These are phyloP conservation scores for Rhagoletis pomonella DNA, from an alignment of 1,140 invertebrate genomes.

Conservation along the genomic window DNA sequence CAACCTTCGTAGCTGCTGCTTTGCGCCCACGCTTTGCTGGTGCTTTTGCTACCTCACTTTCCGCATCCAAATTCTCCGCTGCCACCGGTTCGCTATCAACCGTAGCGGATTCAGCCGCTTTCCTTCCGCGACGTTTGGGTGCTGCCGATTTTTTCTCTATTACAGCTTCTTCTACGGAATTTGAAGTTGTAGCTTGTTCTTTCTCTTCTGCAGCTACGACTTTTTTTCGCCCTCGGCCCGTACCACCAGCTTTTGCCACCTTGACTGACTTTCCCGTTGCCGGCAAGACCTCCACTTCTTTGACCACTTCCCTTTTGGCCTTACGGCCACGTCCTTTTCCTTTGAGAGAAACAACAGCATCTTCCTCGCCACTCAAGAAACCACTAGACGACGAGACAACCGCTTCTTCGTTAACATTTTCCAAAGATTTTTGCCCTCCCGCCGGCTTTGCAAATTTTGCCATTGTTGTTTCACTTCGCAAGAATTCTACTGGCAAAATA, in stretches of 20 bases:
- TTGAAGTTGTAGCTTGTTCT: not conserved
- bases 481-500: not conserved
- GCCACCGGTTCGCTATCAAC: not conserved
- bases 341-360: not conserved
- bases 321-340: constrained; percentile 23
- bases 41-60: not conserved
- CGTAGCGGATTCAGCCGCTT: not conserved
- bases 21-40: not conserved
- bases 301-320: constrained; percentile 11
- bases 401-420: not conserved
- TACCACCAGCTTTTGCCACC: not conserved
- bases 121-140: not conserved
- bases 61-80: not conserved
- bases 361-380: constrained; percentile 27
- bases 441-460: constrained; percentile 21
- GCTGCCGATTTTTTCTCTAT: constrained; percentile 10
- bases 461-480: not conserved
- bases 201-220: constrained; percentile 24
- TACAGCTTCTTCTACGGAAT: not conserved
- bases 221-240: constrained; percentile 46
- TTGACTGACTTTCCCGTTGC: not conserved
- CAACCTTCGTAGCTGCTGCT: not conserved
- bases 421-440: not conserved
- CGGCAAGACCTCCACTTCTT: not conserved
- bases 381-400: constrained; percentile 24